A percentile compares a stretch with the other conserved stretches of the same genome.
Evolutionary conservation across 2,113 vertebrate species (phyloP).

Genomic region (Hemichromis elongatus): DNA sequence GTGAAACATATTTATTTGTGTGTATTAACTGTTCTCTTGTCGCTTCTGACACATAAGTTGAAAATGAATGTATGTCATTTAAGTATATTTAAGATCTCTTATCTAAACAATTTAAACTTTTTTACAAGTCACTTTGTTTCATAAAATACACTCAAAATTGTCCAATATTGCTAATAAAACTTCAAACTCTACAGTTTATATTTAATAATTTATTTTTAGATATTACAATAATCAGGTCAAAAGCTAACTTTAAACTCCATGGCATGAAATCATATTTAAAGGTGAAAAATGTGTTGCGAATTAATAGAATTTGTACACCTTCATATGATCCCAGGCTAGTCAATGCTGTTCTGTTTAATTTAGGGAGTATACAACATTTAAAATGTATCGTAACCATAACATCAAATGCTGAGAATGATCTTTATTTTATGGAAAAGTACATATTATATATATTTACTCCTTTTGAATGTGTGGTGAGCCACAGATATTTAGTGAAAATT

Average conservation of each 20-base stretch:
- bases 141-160: not conserved
- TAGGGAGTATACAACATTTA: not conserved
- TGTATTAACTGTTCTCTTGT: not conserved
- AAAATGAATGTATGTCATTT: not conserved
- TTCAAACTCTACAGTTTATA: not conserved
- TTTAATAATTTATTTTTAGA: not conserved
- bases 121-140: not conserved
- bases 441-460: not conserved
- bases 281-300: not conserved
- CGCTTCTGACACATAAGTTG: not conserved
- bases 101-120: not conserved
- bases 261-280: not conserved
- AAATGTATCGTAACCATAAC: not conserved
- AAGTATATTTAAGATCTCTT: not conserved
- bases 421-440: not conserved
- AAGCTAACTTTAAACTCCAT: not conserved
- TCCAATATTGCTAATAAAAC: not conserved
- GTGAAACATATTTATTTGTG: not conserved
- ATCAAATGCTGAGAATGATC: not conserved
- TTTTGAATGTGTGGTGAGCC: not conserved
- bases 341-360: not conserved
- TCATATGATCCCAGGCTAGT: not conserved
- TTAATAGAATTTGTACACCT: not conserved
- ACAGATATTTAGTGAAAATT: not conserved
- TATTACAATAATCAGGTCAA: not conserved